A percentile compares a stretch with the other conserved stretches of the same genome.
These are phyloP conservation scores for Drosophila sordidula DNA, from an alignment of 2,888 invertebrate genomes.

Conservation along the genomic window DNA sequence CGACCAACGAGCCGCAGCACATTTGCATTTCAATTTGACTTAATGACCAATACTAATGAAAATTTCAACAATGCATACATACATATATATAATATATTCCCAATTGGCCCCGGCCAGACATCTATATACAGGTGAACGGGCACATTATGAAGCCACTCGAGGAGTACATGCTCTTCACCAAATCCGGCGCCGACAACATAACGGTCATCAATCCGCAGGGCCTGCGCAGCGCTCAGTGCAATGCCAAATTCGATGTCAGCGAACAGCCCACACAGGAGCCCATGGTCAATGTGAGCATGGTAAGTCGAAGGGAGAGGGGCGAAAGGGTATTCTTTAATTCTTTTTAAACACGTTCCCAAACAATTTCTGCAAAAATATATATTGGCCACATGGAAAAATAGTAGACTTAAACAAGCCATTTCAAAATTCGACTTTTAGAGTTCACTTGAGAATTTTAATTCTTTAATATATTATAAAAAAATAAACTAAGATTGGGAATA, in stretches of 20 bases:
- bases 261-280: slow-evolving; percentile 87
- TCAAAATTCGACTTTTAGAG: too few species aligned
- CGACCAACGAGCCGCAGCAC: slow-evolving; percentile 29
- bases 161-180: slow-evolving; percentile 96
- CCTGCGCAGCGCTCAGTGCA: slow-evolving; percentile 94
- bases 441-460: too few species aligned
- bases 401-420: too few species aligned
- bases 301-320: slow-evolving; percentile 78
- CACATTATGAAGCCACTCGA: slow-evolving; percentile 94
- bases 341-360: too few species aligned
- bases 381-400: too few species aligned
- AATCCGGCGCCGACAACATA: slow-evolving; percentile 92
- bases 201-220: slow-evolving; percentile 95
- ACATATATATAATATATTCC: slow-evolving; percentile 14
- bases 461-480: too few species aligned
- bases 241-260: slow-evolving; percentile 90
- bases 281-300: slow-evolving; percentile 87
- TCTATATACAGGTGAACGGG: slow-evolving; percentile 93
- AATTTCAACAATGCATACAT: slow-evolving; percentile 43
- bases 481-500: too few species aligned
- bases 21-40: slow-evolving; percentile 80
- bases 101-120: slow-evolving; percentile 87
- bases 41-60: slow-evolving; percentile 81
- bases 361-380: too few species aligned
- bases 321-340: too few species aligned